Evolutionary conservation across 2,797 vertebrate species (phyloP), one percentile per base, ranked within the genome.

Genomic region (Caiman crocodilus): DNA sequence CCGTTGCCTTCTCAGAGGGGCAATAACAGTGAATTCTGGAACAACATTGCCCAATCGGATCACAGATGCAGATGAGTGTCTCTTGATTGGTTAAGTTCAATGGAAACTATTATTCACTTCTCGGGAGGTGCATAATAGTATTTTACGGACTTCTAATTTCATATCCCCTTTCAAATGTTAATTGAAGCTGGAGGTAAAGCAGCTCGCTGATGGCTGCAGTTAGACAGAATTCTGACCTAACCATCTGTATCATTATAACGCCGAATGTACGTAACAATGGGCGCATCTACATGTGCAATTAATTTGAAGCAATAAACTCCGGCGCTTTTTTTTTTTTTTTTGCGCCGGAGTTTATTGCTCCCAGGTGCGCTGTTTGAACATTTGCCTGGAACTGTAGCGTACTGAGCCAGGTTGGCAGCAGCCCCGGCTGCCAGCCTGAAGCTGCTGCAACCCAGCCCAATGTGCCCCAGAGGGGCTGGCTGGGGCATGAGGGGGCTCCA

Each of bases 61-160:
- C 79, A 26, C 65, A 26, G 0, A 0, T 6, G 63, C 0, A 0
- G 28, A 50, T 50, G 28, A 81, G 20, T 0, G 0, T 87, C 75
- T 28, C 2, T 25, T 7, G 77, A 7, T 61, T 8, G 79, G 13
- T 8, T 63, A 59, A 67, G 60, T 82, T 2, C 77, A 7, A 71
- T 82, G 79, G 28, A 32, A 90, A 60, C 0, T 58, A 64, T 35
- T 85, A 50, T 81, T 82, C 1, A 1, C n/a, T 4, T 2, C 0
- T 35, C 85, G 71, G 61, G 69, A 95, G 81, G 71, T 61, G 88
- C 42, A 75, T 71, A 81, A 50, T 20, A 56, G 26, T 2, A 17
- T 60, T 90, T 74, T n/a, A 63, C 2, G 2, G 81, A 58, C 50
- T 42, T 50, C 82, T 75, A 4, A 85, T 75, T 92, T 88, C 81